Base-by-base conservation (phyloP, 2,797 vertebrate genomes). In the Echeneis naucrates region DNA sequence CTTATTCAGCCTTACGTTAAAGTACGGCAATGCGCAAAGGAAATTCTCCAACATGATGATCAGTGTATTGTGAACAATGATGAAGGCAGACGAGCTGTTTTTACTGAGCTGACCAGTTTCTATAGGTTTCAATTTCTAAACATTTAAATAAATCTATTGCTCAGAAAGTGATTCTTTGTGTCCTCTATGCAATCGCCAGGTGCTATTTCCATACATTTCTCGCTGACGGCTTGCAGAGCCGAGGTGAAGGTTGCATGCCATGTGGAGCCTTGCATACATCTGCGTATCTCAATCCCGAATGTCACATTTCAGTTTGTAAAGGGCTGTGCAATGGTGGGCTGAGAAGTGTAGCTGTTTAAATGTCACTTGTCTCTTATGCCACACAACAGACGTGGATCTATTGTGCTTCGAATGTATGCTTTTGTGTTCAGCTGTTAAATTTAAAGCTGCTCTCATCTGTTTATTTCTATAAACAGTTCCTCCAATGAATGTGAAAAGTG, bases 291-390 rank as follows among this genome's bases (percentile, higher is more conserved):
- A 60, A 52, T 69, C 69, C 45, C 48, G 57, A 70, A 70, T 51
- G 66, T 80, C 61, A 66, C 44, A 70, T 51, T 35, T 55, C 44
- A 57, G 47, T 64, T 8, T 70, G 47, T 45, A 27, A 58, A 58
- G 45, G 27, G 33, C 55, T 38, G 10, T n/a, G 4, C 9, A 16
- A 10, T 27, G 12, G 54, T 42, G 26, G 27, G 48, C 13, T 16
- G 33, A 56, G 33, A 23, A 32, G 26, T 30, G 19, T 21, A 27
- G 50, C 50, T 55, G 54, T 51, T 79, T 32, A 74, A 79, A 79
- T 80, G 56, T 71, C 72, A 75, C 16, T 16, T 40, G n/a, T 53
- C 57, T 57, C 71, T 75, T 40, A 23, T 58, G 24, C 11, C 38
- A 42, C 17, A 40, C 47, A 56, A 37, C 27, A 57, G 23, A 56